Base-by-base conservation (phyloP, 2,113 vertebrate genomes). In the Salvelinus namaycush region DNA sequence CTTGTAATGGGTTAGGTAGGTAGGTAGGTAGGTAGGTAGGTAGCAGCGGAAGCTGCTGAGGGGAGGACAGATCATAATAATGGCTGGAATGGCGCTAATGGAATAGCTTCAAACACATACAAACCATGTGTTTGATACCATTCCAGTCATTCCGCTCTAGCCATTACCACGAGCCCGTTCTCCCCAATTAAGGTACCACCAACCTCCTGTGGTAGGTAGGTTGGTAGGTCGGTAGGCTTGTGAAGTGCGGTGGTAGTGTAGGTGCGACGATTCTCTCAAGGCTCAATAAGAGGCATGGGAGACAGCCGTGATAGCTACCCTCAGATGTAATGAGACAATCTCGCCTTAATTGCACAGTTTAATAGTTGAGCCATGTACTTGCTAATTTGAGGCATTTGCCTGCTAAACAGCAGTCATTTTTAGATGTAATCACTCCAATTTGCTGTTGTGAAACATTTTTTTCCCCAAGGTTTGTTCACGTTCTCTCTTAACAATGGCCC, bases 341-440 rank as follows among this genome's bases (percentile, higher is more conserved):
- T 34, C 18, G 26, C n/a, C 68, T 70, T 77, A 84, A 84, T 85
- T 84, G 76, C 73, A 76, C 13, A 57, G 26, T 85, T 79, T 82
- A 73, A 74, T 78, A 20, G 62, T 74, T 22, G 48, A 59, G 71
- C 57, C 73, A 44, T 79, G 73, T 68, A 80, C 51, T 77, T 76
- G 70, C 77, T 81, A 79, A 85, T 69, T 79, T 48, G 72, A 81
- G 66, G 77, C 16, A 2, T 76, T 79, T 76, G 62, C 26, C 74
- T 70, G 60, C 76, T 73, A 70, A 76, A 75, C 74, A 74, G 70
- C n/a, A 60, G 39, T 77, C n/a, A 64, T 78, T 49, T 75, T 24
- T 13, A 31, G 44, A 34, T 18, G 73, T 59, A n/a, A 29, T 70
- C 31, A 66, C 11, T 29, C 16, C 60, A 16, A 44, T 11, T 67